Evolutionary conservation across 2,797 vertebrate species (phyloP).

Genomic region (Poecile montanus): DNA sequence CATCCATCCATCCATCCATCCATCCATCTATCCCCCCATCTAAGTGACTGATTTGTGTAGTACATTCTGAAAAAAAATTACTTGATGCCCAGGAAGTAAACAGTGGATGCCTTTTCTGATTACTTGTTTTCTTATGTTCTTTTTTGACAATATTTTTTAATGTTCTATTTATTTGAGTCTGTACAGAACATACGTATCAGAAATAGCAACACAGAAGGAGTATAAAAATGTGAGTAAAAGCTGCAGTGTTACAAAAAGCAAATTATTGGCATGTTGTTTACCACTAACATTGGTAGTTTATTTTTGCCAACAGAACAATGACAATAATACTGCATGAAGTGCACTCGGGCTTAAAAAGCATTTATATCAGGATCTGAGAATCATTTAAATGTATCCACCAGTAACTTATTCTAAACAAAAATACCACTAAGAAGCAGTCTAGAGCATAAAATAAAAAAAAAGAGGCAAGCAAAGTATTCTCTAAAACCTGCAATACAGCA

Average conservation of each 20-base stretch:
- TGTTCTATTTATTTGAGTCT: neutral
- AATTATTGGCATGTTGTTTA: neutral
- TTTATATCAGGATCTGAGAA: neutral
- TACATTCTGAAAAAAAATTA: neutral
- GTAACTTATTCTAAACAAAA: neutral
- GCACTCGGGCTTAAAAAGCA: neutral
- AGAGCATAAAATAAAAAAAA: neutral
- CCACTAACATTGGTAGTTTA: neutral
- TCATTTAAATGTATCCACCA: neutral
- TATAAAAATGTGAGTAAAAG: neutral
- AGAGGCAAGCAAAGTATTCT: neutral
- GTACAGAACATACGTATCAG: neutral
- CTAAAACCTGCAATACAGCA: neutral
- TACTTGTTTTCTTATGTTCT: neutral
- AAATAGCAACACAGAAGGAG: neutral
- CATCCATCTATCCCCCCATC: neutral
- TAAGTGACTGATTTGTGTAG: neutral
- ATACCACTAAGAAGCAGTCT: neutral
- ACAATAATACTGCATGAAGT: neutral
- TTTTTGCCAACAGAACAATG: neutral
- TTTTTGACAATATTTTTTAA: neutral
- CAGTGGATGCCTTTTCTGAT: rapidly evolving
- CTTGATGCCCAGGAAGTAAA: neutral
- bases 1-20: neutral
- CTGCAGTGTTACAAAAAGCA: neutral